A percentile compares a stretch with the other conserved stretches of the same genome.
phyloP scores from a whole-genome alignment of 2,113 vertebrate species.

The Petrocephalus zakoni region DNA sequence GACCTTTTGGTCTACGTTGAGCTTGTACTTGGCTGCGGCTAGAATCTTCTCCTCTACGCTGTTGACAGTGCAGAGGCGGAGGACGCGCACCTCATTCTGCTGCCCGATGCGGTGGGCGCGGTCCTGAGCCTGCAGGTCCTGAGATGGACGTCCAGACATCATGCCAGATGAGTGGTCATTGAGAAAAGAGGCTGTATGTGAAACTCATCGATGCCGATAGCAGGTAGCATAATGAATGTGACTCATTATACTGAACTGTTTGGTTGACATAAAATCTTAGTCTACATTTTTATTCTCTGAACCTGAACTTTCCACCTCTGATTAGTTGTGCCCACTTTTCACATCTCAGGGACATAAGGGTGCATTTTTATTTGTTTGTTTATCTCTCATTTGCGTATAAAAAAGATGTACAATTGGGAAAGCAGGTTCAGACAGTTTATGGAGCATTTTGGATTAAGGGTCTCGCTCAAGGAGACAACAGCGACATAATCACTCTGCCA shows the following conservation, averaged over 20 bases:
- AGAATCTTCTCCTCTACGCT: slow-evolving; percentile 89
- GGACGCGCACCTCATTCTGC: slow-evolving; percentile 72
- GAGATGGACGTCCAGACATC: background rate
- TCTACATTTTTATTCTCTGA: background rate
- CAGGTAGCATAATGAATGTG: too few species aligned
- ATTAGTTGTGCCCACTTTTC: background rate
- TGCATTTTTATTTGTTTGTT: background rate
- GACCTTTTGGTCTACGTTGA: slow-evolving; percentile 92
- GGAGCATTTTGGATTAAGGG: background rate
- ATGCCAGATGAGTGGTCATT: background rate
- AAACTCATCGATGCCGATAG: background rate
- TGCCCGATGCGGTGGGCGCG: slow-evolving; percentile 67
- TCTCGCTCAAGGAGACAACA: background rate
- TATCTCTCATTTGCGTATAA: background rate
- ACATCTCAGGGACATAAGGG: background rate
- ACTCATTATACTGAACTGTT: background rate
- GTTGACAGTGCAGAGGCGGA: slow-evolving; percentile 70
- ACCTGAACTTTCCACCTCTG: background rate
- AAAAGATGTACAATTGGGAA: background rate
- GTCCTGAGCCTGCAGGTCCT: slow-evolving; percentile 77
- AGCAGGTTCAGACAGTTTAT: background rate
- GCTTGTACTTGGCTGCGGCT: slow-evolving; percentile 82
- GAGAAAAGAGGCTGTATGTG: background rate
- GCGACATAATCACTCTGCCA: background rate
- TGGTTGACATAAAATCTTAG: background rate